Base-by-base conservation (phyloP, 2,113 vertebrate species). In the Chaetodon trifascialis region DNA sequence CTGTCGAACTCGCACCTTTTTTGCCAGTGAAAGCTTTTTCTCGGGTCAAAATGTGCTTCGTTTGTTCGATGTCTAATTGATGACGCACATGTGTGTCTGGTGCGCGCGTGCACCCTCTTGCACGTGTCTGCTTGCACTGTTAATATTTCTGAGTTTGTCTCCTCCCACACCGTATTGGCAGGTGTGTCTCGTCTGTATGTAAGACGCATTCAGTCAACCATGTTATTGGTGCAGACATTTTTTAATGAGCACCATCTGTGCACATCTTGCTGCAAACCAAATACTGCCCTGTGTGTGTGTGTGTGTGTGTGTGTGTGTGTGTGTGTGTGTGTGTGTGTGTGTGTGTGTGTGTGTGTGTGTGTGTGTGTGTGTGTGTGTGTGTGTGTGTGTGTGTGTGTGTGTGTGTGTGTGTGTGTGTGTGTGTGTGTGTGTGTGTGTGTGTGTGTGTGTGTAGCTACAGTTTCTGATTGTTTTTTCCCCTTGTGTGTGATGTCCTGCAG, bases 161-260 rank as follows among this genome's bases (percentile, higher is more conserved):
- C 86, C 88, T 76, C 86, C 86, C 72, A 71, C 87, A 55, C 51
- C 86, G 83, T 84, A 86, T 86, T 88, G 86, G 88, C 87, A 86
- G 84, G 90, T 86, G 89, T 86, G 85, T 86, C 73, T 76, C 34
- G 56, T 85, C 83, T 83, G 69, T 73, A 73, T 81, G 84, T 79
- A 73, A 85, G 77, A 80, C 40, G 42, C 82, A 83, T 85, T 90
- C 44, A 88, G 70, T 70, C 80, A 34, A 86, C 82, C 89, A 83
- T 87, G 89, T 93, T 91, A 93, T 89, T 86, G 77, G 82, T 86
- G 73, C 81, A 89, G 88, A 91, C 86, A 80, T 84, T 90, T 86
- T 90, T 88, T 94, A 91, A 94, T 93, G 86, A 91, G 88, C 71
- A 15, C 94, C 94, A 94, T 95, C 94, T 95, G 94, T 92, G 82